Conservation (phyloP, 2,113 vertebrate species). For the Montifringilla adamsi region DNA sequence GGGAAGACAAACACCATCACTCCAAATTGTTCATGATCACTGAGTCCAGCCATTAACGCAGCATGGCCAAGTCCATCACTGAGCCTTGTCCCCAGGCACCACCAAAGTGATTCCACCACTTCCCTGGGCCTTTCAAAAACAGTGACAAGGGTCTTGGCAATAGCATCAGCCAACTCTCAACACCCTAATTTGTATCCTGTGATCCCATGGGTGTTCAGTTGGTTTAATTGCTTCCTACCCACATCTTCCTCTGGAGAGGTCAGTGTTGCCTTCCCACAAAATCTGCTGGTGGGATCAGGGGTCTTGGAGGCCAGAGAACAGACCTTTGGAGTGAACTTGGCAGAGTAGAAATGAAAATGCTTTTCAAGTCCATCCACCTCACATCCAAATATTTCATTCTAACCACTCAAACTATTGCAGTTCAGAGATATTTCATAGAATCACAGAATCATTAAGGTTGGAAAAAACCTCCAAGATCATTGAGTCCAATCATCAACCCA, state of each 20-base stretch:
- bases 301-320: neutral
- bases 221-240: neutral
- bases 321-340: neutral
- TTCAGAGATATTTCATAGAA: neutral
- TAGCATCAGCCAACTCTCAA: neutral
- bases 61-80: neutral
- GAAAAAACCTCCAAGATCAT: neutral
- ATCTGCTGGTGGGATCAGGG: neutral
- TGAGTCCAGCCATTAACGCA: neutral
- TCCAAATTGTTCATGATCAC: neutral
- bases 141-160: neutral
- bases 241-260: neutral
- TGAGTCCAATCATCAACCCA: neutral
- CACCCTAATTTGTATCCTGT: neutral
- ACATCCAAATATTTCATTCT: neutral
- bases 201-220: fast-evolving
- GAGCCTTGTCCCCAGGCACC: neutral
- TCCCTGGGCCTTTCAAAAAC: neutral
- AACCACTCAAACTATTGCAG: neutral
- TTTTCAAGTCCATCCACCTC: neutral
- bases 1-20: neutral
- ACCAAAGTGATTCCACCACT: neutral
- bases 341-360: neutral
- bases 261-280: neutral
- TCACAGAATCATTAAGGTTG: neutral